Evolutionary conservation across 2,797 vertebrate species (phyloP).

Genomic region (Halcyon badia): DNA sequence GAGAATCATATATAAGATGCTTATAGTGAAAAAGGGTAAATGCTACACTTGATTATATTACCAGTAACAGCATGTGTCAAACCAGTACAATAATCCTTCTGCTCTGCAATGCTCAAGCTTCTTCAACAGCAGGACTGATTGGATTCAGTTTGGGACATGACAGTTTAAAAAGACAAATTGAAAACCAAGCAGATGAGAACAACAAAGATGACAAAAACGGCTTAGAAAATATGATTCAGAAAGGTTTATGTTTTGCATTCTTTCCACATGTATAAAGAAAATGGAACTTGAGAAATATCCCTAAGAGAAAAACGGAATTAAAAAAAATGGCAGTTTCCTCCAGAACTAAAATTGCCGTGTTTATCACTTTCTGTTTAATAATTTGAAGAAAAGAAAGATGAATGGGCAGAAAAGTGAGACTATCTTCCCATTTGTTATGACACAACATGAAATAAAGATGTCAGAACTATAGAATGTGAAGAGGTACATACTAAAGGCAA

Average conservation of each 20-base stretch:
- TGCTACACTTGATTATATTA: background rate
- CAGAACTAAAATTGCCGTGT: background rate
- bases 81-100: conserved; percentile 14
- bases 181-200: conserved; percentile 26
- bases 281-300: background rate
- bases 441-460: background rate
- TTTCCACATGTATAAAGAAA: background rate
- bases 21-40: background rate
- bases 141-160: background rate
- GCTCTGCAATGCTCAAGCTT: background rate
- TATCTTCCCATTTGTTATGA: background rate
- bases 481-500: background rate
- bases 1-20: background rate
- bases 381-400: background rate
- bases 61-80: background rate
- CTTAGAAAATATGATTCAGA: background rate
- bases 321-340: background rate
- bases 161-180: conserved; percentile 38
- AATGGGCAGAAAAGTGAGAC: background rate
- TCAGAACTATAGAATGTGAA: background rate
- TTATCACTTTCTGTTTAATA: conserved; percentile 23
- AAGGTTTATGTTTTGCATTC: background rate
- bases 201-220: conserved; percentile 1
- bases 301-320: background rate
- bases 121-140: background rate